These are phyloP conservation scores for Arctocebus calabarensis DNA, from an alignment of 2,797 vertebrate genomes.

Conservation along the genomic window DNA sequence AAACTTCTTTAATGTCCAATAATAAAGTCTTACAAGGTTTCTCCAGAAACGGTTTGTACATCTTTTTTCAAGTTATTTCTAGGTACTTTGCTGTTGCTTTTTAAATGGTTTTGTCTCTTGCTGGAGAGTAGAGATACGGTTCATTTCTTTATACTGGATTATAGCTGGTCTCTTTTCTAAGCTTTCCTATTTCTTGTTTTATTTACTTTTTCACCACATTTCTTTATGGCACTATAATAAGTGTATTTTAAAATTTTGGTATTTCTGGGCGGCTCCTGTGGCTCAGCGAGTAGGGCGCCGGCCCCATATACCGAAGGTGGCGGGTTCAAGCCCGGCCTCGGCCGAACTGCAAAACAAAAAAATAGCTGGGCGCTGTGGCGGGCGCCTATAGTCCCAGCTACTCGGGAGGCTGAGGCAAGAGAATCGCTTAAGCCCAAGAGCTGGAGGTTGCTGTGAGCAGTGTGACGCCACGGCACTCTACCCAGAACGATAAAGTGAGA, in stretches of 20 bases:
- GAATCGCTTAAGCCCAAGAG: too few species aligned
- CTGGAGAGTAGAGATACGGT: neutral
- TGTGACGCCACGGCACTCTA: too few species aligned
- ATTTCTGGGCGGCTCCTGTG: too few species aligned
- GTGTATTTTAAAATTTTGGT: neutral
- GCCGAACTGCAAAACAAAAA: too few species aligned
- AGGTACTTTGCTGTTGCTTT: neutral
- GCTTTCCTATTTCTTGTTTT: neutral
- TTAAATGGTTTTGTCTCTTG: neutral
- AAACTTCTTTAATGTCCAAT: neutral
- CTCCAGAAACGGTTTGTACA: neutral
- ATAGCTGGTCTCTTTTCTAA: neutral
- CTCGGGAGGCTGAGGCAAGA: too few species aligned
- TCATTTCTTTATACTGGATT: neutral
- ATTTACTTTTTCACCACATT: neutral
- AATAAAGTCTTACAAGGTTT: neutral
- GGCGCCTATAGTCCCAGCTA: too few species aligned
- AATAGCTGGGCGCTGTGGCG: too few species aligned
- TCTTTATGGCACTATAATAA: neutral
- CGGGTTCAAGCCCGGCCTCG: too few species aligned
- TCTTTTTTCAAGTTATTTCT: neutral
- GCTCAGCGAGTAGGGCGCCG: too few species aligned
- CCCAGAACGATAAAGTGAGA: too few species aligned
- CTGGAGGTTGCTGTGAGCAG: too few species aligned
- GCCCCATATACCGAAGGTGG: too few species aligned